phyloP scores from a whole-genome alignment of 2,113 vertebrate species.

The Pterocles orientalis region DNA sequence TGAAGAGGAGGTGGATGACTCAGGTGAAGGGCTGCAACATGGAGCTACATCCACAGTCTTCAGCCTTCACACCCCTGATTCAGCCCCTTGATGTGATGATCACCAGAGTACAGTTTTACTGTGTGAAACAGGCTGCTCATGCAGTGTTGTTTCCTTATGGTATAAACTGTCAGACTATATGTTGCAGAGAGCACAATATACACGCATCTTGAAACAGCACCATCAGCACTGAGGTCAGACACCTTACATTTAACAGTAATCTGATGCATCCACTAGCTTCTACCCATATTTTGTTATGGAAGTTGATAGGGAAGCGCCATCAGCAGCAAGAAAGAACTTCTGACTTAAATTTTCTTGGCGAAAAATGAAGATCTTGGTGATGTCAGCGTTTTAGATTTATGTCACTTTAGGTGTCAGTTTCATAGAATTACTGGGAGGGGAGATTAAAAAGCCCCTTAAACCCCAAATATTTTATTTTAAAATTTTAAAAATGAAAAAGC shows the following conservation, averaged over 20 bases:
- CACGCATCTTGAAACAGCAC: neutral
- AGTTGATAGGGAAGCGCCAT: neutral
- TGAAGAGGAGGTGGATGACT: neutral
- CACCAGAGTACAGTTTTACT: neutral
- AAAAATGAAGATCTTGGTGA: neutral
- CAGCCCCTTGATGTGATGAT: neutral
- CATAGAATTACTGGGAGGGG: neutral
- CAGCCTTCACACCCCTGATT: neutral
- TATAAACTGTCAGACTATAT: neutral
- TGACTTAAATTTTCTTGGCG: neutral
- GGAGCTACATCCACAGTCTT: neutral
- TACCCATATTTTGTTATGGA: neutral
- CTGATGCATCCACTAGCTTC: neutral
- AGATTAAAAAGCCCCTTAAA: neutral
- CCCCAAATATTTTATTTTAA: neutral
- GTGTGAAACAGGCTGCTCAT: neutral
- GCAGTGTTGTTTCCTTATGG: neutral
- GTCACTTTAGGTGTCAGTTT: neutral
- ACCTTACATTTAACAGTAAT: neutral
- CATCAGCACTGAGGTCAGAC: neutral
- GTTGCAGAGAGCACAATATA: neutral
- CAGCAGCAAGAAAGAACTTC: neutral
- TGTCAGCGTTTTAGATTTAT: neutral
- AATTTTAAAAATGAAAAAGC: neutral
- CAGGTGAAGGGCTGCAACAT: neutral